Conservation (phyloP, 2,113 vertebrate species). For the Cisticola juncidis region DNA sequence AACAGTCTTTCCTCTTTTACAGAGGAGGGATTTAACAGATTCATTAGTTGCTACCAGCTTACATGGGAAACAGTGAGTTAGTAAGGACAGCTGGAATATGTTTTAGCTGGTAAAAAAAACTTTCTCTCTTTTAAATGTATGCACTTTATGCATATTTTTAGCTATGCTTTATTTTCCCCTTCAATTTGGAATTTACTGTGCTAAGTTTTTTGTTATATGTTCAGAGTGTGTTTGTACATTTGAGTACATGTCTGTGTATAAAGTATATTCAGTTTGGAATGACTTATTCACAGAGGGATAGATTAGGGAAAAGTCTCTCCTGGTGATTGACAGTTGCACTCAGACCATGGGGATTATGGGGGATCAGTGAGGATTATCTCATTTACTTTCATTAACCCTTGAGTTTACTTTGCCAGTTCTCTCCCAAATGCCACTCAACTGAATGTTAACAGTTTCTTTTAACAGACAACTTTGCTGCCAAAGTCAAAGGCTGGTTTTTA, state of each 20-base stretch:
- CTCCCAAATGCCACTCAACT: slow-evolving; percentile 53
- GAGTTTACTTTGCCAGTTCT: slow-evolving; percentile 69
- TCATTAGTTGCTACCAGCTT: slow-evolving; percentile 18
- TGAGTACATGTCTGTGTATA: background rate
- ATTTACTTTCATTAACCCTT: slow-evolving; percentile 77
- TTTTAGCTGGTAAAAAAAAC: background rate
- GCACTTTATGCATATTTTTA: background rate
- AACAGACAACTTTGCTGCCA: background rate
- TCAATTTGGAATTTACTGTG: slow-evolving; percentile 18
- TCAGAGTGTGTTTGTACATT: background rate
- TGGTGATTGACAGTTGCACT: slow-evolving; percentile 73
- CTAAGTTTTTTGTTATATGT: background rate
- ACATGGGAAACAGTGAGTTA: background rate
- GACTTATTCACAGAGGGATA: slow-evolving; percentile 51
- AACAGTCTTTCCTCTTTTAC: background rate
- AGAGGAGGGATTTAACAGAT: background rate
- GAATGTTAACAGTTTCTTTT: slow-evolving; percentile 69
- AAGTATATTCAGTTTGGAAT: slow-evolving; percentile 29
- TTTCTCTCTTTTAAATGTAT: background rate
- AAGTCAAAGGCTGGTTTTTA: background rate
- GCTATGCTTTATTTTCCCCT: background rate
- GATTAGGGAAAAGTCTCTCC: slow-evolving; percentile 40
- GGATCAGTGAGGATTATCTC: slow-evolving; percentile 76
- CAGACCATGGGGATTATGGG: slow-evolving; percentile 69
- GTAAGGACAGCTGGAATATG: background rate